Conservation (phyloP, 92 coral and sea anemone genomes). For the Umimayanthus chanpuru region DNA sequence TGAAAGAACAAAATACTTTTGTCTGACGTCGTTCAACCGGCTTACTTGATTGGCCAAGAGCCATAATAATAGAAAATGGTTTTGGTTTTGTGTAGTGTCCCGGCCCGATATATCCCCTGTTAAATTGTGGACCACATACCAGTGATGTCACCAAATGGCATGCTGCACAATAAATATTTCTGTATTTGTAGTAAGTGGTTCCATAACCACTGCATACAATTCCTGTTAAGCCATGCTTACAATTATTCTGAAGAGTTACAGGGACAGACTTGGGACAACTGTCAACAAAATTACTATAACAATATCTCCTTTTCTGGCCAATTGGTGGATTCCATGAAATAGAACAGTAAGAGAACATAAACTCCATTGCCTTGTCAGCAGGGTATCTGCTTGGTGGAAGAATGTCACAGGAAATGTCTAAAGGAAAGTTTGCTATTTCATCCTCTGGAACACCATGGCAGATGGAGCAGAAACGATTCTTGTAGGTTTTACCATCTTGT, state of each 20-base stretch:
- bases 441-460: background rate
- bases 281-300: background rate
- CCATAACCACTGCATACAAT: background rate
- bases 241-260: background rate
- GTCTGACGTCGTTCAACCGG: background rate
- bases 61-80: conserved; percentile 27
- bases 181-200: background rate
- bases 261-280: background rate
- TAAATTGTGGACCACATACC: background rate
- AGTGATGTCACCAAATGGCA: background rate
- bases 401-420: no score
- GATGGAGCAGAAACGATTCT: background rate
- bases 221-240: background rate
- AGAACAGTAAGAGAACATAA: background rate
- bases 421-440: background rate
- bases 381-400: background rate
- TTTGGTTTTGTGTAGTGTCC: background rate
- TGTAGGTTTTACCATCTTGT: background rate
- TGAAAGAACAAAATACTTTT: background rate
- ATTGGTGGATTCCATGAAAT: background rate
- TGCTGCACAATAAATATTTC: background rate
- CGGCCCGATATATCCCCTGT: no score
- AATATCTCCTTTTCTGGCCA: background rate
- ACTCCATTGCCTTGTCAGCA: background rate
- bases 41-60: background rate